phyloP scores from a whole-genome alignment of 2,797 vertebrate species.

The Halcyon chelicuti region DNA sequence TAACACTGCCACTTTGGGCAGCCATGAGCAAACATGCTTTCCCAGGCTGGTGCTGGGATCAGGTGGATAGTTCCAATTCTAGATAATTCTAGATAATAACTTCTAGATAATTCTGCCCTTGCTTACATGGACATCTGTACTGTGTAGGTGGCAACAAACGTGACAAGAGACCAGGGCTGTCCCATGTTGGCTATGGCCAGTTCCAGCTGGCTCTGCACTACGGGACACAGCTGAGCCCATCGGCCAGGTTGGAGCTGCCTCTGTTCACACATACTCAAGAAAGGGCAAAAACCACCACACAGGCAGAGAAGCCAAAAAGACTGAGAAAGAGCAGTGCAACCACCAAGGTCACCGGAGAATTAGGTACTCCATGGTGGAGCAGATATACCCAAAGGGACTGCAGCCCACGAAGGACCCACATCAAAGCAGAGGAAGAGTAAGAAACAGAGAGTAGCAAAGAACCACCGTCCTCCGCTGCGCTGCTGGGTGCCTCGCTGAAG shows the following conservation, averaged over 20 bases:
- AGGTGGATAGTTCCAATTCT: background rate
- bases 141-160: background rate
- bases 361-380: background rate
- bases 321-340: background rate
- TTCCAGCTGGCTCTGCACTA: background rate
- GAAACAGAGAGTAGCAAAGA: background rate
- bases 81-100: background rate
- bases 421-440: rapidly evolving
- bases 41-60: background rate
- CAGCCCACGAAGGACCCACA: background rate
- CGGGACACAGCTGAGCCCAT: background rate
- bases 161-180: background rate
- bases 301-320: background rate
- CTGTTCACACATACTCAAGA: background rate
- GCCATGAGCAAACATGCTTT: background rate
- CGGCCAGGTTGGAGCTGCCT: background rate
- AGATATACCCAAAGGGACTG: background rate
- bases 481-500: rapidly evolving
- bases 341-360: background rate
- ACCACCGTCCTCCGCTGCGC: rapidly evolving
- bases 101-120: background rate
- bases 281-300: background rate
- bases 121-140: background rate
- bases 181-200: background rate
- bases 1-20: background rate